These are phyloP conservation scores for Glyphotaelius pellucidus DNA, from an alignment of 2,888 invertebrate species.

Conservation along the genomic window DNA sequence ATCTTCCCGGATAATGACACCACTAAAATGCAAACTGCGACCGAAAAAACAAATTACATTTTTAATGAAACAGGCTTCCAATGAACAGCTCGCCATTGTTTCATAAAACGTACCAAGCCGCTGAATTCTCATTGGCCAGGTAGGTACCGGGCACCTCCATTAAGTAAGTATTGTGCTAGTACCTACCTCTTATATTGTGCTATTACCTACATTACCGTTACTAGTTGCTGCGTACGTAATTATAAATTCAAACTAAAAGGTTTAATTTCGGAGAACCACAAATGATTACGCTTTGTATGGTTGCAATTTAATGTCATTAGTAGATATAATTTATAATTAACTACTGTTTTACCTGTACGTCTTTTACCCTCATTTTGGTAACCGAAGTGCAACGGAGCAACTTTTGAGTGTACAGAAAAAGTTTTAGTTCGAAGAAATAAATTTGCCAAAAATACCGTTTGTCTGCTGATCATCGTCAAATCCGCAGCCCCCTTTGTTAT, in stretches of 20 bases:
- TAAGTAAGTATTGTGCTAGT: not conserved
- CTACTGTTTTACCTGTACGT: not conserved
- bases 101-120: conserved; percentile 19
- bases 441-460: too few relatives aligned
- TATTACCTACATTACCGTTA: not conserved
- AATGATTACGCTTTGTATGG: not conserved
- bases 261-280: not conserved
- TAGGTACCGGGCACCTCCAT: not conserved
- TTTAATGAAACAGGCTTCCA: conserved; percentile 39
- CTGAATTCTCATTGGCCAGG: not conserved
- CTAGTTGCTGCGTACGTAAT: not conserved
- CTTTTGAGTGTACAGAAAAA: too few relatives aligned
- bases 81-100: conserved; percentile 39
- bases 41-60: conserved; percentile 43
- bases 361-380: too few relatives aligned
- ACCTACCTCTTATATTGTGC: not conserved
- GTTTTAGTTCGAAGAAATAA: too few relatives aligned
- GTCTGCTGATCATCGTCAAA: too few relatives aligned
- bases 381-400: too few relatives aligned
- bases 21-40: conserved; percentile 43
- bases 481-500: too few relatives aligned
- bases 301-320: not conserved
- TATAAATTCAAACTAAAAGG: not conserved
- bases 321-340: not conserved
- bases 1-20: conserved; percentile 45